phyloP scores from a whole-genome alignment of 2,888 invertebrate species.

The Nephrotoma flavescens region DNA sequence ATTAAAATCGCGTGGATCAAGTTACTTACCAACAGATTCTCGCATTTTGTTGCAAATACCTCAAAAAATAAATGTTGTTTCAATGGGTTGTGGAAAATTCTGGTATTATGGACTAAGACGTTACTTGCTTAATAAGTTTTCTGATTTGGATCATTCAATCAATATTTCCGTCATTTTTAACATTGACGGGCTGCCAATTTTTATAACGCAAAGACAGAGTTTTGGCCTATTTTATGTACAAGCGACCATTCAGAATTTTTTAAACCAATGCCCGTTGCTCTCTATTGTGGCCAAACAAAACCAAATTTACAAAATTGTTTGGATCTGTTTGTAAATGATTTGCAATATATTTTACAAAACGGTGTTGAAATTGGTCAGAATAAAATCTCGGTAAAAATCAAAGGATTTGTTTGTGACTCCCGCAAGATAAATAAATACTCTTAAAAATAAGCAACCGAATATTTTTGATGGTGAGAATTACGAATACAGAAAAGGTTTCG shows the following conservation, averaged over 20 bases:
- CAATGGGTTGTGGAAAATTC: background rate
- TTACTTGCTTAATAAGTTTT: background rate
- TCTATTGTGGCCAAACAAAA: conserved; percentile 1
- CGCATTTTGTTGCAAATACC: background rate
- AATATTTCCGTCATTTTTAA: background rate
- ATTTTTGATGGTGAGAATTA: background rate
- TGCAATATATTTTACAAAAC: background rate
- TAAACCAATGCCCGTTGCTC: background rate
- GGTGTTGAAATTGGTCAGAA: background rate
- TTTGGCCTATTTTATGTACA: conserved; percentile 3
- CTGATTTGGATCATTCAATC: background rate
- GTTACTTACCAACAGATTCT: background rate
- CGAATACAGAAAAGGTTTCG: background rate
- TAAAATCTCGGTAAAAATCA: background rate
- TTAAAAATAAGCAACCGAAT: background rate
- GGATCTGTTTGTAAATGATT: background rate
- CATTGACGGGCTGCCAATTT: conserved; percentile 2
- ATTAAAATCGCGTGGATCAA: background rate
- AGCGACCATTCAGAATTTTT: background rate
- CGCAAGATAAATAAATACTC: background rate
- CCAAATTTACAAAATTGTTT: background rate
- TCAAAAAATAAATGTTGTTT: background rate
- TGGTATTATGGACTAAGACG: conserved; percentile 3
- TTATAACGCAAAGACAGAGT: background rate
- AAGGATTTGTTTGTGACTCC: too few relatives aligned